Conservation (phyloP, 1,140 invertebrate species). For the Chymomyza costata region DNA sequence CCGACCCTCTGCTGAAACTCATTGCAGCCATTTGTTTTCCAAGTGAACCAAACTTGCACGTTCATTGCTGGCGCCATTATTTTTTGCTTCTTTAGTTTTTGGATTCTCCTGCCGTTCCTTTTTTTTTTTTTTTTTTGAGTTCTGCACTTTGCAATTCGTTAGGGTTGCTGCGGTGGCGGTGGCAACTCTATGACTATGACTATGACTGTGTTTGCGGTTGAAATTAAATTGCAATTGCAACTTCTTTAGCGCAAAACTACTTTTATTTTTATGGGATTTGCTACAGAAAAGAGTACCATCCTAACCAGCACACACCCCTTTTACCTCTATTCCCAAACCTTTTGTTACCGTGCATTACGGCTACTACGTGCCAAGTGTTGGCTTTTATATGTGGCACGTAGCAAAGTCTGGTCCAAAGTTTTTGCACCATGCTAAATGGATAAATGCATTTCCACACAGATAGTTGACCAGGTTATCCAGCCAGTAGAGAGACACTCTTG, state of each 20-base stretch:
- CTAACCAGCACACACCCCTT: background rate
- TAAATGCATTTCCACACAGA: conserved; percentile 41
- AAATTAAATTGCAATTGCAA: conserved; percentile 71
- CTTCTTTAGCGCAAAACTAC: conserved; percentile 43
- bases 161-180: background rate
- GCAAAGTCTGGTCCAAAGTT: conserved; percentile 34
- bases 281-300: background rate
- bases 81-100: conserved; percentile 13
- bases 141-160: no score
- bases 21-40: background rate
- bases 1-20: background rate
- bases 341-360: no score
- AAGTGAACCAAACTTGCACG: conserved; percentile 27
- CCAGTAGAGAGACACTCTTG: no score
- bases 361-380: conserved; percentile 60
- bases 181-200: conserved; percentile 2
- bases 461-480: conserved; percentile 18
- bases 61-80: conserved; percentile 32
- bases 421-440: conserved; percentile 39
- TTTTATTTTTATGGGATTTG: conserved; percentile 65
- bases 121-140: no score
- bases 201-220: conserved; percentile 52
- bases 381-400: conserved; percentile 12
- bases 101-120: no score
- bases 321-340: conserved; percentile 17